Evolutionary conservation across 2,797 vertebrate species (phyloP).

Genomic region (Melanotaenia boesemani): DNA sequence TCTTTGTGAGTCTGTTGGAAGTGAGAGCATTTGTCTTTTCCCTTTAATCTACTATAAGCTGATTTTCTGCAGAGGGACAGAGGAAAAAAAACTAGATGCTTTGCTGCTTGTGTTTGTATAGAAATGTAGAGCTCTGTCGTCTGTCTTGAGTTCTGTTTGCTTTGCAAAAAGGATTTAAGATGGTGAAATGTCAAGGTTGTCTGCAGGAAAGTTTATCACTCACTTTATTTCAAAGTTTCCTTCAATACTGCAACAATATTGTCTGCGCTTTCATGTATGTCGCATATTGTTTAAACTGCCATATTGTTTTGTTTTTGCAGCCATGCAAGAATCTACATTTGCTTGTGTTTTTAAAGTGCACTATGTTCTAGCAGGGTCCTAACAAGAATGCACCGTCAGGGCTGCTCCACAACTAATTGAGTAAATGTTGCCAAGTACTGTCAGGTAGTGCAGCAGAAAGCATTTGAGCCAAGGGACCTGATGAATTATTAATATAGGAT

Average conservation of each 20-base stretch:
- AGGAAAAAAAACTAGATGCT: neutral
- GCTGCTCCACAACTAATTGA: conserved; percentile 37
- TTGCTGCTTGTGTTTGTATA: conserved; percentile 14
- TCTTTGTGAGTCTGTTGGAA: conserved; percentile 55
- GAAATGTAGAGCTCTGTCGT: conserved; percentile 16
- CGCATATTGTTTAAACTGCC: conserved; percentile 1
- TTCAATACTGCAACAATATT: neutral
- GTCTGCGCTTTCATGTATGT: neutral
- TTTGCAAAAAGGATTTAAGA: neutral
- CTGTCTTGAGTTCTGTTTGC: conserved; percentile 2
- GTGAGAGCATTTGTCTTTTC: conserved; percentile 42
- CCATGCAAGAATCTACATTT: conserved; percentile 16
- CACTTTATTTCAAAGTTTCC: neutral
- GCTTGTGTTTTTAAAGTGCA: conserved; percentile 47
- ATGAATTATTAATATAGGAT: conserved; percentile 34
- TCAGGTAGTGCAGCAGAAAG: conserved; percentile 39
- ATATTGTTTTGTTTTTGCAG: conserved; percentile 3
- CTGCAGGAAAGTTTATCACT: conserved; percentile 15
- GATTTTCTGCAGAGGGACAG: conserved; percentile 44
- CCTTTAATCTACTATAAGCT: conserved; percentile 57
- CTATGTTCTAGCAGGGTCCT: conserved; percentile 41
- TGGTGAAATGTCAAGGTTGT: conserved; percentile 21
- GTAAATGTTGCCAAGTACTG: conserved; percentile 50
- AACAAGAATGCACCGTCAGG: conserved; percentile 41
- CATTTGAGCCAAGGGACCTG: conserved; percentile 20